Evolutionary conservation across 1,140 invertebrate genomes (phyloP).

Genomic region (Ips nitidus): DNA sequence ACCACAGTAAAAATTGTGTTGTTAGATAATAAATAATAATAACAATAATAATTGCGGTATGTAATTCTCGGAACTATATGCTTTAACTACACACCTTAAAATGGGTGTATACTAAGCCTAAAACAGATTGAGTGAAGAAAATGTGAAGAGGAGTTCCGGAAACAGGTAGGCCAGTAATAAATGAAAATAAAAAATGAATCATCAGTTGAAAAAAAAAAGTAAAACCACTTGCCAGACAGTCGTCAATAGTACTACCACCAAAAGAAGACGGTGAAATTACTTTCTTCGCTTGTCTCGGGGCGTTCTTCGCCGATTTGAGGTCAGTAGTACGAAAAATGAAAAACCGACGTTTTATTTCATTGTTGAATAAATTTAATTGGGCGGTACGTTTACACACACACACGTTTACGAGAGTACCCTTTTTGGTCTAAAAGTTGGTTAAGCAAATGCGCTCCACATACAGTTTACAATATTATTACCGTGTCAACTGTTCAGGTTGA

Average conservation of each 20-base stretch:
- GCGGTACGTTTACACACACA: not conserved
- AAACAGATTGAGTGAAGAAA: not conserved
- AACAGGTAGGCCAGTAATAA: not conserved
- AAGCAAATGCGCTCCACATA: no score
- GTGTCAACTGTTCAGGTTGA: no score
- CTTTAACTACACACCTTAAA: not conserved
- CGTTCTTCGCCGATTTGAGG: slow-evolving; percentile 4
- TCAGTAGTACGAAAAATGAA: slow-evolving; percentile 17
- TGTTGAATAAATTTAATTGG: slow-evolving; percentile 1
- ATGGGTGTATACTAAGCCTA: not conserved
- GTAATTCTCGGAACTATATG: not conserved
- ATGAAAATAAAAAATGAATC: slow-evolving; percentile 4
- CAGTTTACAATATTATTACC: no score
- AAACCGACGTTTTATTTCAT: slow-evolving; percentile 14
- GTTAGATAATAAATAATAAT: not conserved
- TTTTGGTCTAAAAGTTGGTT: no score
- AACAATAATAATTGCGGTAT: not conserved
- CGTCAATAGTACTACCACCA: not conserved
- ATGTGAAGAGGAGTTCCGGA: not conserved
- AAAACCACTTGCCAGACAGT: slow-evolving; percentile 11
- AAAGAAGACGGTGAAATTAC: slow-evolving; percentile 8
- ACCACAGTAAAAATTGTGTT: not conserved
- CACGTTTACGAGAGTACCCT: no score
- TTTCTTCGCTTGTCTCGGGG: slow-evolving; percentile 8
- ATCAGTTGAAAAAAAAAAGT: slow-evolving; percentile 8